Percentiles rank a stretch among this genome's conserved stretches.
phyloP scores from a whole-genome alignment of 2,797 vertebrate species.

The Podarcis siculus region DNA sequence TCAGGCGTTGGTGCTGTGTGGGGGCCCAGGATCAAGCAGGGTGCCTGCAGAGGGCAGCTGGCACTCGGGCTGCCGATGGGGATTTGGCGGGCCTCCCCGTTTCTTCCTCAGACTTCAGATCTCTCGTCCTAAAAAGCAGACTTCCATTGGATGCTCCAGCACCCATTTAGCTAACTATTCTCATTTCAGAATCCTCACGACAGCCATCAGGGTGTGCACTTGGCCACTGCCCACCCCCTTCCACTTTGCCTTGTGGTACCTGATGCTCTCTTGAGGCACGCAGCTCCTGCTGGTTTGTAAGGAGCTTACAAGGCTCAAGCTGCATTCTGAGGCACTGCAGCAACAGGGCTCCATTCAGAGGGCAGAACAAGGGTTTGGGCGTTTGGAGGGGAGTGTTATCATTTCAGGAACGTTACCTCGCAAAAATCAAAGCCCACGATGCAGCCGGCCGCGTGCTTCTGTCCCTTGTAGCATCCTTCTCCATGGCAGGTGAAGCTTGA shows the following conservation, averaged over 20 bases:
- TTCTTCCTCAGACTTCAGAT: no score
- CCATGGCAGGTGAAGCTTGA: conserved; percentile 71
- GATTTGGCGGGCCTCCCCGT: no score
- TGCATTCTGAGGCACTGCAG: neutral
- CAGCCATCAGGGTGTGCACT: neutral
- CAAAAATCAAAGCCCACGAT: conserved; percentile 74
- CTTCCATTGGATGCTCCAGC: no score
- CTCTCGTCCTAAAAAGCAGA: no score
- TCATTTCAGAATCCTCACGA: neutral
- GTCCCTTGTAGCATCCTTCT: conserved; percentile 75
- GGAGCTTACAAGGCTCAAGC: neutral
- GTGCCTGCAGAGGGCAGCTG: neutral
- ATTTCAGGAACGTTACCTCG: conserved; percentile 72
- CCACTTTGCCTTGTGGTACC: neutral
- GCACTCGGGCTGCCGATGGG: neutral
- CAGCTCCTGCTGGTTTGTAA: neutral
- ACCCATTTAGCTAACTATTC: neutral
- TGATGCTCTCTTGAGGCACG: neutral
- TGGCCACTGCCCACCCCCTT: neutral
- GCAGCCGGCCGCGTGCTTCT: conserved; percentile 37
- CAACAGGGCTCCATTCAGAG: neutral
- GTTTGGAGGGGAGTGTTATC: no score
- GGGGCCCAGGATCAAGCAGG: neutral
- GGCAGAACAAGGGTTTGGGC: no score
- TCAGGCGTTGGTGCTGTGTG: no score